These are phyloP conservation scores for Stenurella melanura DNA, from an alignment of 2,888 invertebrate species.

Conservation along the genomic window DNA sequence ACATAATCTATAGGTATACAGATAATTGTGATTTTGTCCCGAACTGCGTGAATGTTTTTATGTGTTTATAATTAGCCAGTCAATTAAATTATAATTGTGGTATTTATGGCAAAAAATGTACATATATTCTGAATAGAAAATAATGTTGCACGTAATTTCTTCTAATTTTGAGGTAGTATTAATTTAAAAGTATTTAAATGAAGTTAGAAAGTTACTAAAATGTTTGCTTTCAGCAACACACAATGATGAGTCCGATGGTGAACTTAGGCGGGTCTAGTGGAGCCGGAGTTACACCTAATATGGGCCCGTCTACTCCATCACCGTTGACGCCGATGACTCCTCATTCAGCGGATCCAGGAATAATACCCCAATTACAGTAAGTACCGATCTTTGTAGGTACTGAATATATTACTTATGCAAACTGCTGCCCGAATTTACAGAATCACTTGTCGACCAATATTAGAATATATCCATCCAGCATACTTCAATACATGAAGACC, in stretches of 20 bases:
- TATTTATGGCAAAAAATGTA: background rate
- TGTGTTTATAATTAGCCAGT: too few relatives aligned
- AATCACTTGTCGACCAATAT: too few relatives aligned
- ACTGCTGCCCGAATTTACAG: too few relatives aligned
- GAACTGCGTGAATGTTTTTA: too few relatives aligned
- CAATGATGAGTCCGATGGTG: conserved; percentile 81
- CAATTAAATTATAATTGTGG: too few relatives aligned
- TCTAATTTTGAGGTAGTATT: background rate
- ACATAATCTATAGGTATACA: too few relatives aligned
- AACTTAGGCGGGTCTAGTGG: conserved; percentile 78
- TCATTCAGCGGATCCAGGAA: conserved; percentile 93
- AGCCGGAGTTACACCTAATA: conserved; percentile 78
- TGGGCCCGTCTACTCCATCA: conserved; percentile 84
- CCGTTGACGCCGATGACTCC: conserved; percentile 95
- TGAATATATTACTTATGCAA: too few relatives aligned
- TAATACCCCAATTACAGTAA: conserved; percentile 94
- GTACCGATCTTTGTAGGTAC: conserved; percentile 63
- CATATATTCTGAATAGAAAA: background rate
- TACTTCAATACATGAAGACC: too few relatives aligned
- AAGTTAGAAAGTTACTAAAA: background rate
- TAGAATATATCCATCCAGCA: too few relatives aligned
- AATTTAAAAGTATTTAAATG: background rate
- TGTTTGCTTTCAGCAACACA: conserved; percentile 80
- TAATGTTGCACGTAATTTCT: background rate
- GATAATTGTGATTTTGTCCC: too few relatives aligned